Base-by-base conservation (phyloP, 2,797 vertebrate species). In the Natrix natrix region DNA sequence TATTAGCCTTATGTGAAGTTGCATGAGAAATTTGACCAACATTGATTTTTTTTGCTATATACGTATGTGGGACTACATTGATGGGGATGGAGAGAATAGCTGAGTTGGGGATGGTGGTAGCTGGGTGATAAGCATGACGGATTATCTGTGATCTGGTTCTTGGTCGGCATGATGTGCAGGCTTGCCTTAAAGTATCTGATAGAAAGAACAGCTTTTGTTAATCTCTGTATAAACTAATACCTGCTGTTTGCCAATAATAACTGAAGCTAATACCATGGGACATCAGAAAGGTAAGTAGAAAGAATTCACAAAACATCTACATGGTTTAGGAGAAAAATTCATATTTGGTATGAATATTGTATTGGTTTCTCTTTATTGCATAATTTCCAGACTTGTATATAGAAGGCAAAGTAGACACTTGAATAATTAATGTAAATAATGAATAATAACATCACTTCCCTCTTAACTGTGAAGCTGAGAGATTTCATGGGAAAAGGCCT, bases 61-160 rank as follows among this genome's bases (percentile, higher is more conserved):
- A 43, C 43, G 4, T 43, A 56, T 22, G 8, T 87, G n/a, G n/a
- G 54, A 57, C n/a, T 87, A 16, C n/a, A 88, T 56, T 57, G 55
- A 57, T 88, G 12, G 28, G 3, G 87, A 69, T 7, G 14, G 61
- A 63, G n/a, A 69, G n/a, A 69, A 6, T 69, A 69, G 14, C n/a
- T 69, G n/a, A n/a, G 8, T 22, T 17, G 1, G 8, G 1, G 12
- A 6, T 17, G 7, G 7, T 0, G 10, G 12, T n/a, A 56, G 1
- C 17, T 88, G 32, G 20, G 4, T 57, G 12, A 60, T 22, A 87
- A 22, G 56, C 32, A 43, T 5, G 56, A 26, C 4, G 13, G 1
- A 26, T 54, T 26, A 52, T 52, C 26, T 20, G n/a, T 69, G 11
- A 32, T 32, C 61, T 52, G 48, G 1, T 17, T 20, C 8, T 54